phyloP scores from a whole-genome alignment of 1,140 invertebrate species.

The Hyposmocoma kahamanoa region DNA sequence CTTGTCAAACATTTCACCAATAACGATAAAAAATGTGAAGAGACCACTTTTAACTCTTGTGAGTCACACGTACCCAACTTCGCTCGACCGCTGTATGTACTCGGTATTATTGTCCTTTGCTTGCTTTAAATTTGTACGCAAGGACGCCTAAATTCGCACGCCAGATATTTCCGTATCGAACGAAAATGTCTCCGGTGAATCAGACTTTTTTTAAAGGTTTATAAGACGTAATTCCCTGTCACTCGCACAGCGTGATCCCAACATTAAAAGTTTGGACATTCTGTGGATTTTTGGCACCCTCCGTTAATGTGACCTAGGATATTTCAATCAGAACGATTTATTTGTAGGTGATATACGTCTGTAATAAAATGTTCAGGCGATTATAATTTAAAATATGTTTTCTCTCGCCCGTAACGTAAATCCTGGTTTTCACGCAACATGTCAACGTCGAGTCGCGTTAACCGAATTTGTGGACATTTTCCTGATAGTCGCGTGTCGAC shows the following conservation, averaged over 20 bases:
- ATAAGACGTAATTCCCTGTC: slow-evolving; percentile 53
- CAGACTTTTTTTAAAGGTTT: slow-evolving; percentile 51
- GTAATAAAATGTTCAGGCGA: not conserved
- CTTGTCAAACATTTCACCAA: not conserved
- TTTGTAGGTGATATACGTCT: too few species aligned
- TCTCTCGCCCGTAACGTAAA: slow-evolving; percentile 6
- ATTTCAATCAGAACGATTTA: too few species aligned
- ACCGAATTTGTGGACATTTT: slow-evolving; percentile 24
- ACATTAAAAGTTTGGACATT: slow-evolving; percentile 57
- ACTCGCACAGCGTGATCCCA: slow-evolving; percentile 39
- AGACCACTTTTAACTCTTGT: slow-evolving; percentile 9
- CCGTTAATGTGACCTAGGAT: slow-evolving; percentile 18
- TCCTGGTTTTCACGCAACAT: slow-evolving; percentile 11
- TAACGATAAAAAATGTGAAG: not conserved
- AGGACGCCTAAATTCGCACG: slow-evolving; percentile 62
- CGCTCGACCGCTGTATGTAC: slow-evolving; percentile 25
- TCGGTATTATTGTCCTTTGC: slow-evolving; percentile 58
- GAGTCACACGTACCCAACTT: slow-evolving; percentile 30
- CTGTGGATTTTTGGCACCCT: slow-evolving; percentile 44
- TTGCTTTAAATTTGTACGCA: slow-evolving; percentile 53
- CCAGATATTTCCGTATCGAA: slow-evolving; percentile 62
- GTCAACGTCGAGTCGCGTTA: slow-evolving; percentile 31
- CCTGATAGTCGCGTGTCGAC: slow-evolving; percentile 26
- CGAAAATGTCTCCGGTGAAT: slow-evolving; percentile 61
- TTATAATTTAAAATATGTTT: slow-evolving; percentile 4